These are phyloP conservation scores for Harlomillsia oculata DNA, from an alignment of 1,140 invertebrate genomes.

Conservation along the genomic window DNA sequence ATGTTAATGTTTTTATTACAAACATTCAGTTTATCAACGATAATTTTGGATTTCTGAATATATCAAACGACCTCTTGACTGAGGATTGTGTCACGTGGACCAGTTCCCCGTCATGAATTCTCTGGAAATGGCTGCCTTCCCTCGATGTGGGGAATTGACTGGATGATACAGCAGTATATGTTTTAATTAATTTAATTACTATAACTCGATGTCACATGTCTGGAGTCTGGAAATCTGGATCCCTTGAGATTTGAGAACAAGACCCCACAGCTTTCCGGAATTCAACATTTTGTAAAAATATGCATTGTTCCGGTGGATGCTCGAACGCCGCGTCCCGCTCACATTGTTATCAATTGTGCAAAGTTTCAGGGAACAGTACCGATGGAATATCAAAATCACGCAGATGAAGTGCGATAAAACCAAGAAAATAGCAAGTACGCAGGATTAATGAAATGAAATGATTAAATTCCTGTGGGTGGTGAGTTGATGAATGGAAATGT, in stretches of 20 bases:
- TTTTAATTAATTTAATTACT: background rate
- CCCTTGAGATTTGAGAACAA: too few species aligned
- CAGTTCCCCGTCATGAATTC: constrained; percentile 41
- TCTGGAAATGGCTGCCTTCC: constrained; percentile 40
- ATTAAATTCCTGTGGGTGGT: too few species aligned
- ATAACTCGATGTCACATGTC: background rate
- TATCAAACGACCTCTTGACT: constrained; percentile 38
- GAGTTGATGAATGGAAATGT: too few species aligned
- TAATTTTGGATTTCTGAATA: too few species aligned
- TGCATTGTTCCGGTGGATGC: constrained; percentile 40
- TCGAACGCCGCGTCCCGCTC: constrained; percentile 37
- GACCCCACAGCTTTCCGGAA: background rate
- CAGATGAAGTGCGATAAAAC: constrained; percentile 37
- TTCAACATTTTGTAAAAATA: constrained; percentile 18
- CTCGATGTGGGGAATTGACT: constrained; percentile 39
- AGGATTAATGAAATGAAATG: background rate
- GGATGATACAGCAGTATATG: constrained; percentile 40
- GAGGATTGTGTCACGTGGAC: constrained; percentile 41
- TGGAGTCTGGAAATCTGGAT: background rate
- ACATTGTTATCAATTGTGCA: constrained; percentile 40
- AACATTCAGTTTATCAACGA: too few species aligned
- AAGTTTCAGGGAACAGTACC: constrained; percentile 37
- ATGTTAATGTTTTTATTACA: too few species aligned
- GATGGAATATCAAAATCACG: constrained; percentile 40
- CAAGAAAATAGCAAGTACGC: background rate